Evolutionary conservation across 2,888 invertebrate genomes (phyloP).

Genomic region (Clusia tigrina): DNA sequence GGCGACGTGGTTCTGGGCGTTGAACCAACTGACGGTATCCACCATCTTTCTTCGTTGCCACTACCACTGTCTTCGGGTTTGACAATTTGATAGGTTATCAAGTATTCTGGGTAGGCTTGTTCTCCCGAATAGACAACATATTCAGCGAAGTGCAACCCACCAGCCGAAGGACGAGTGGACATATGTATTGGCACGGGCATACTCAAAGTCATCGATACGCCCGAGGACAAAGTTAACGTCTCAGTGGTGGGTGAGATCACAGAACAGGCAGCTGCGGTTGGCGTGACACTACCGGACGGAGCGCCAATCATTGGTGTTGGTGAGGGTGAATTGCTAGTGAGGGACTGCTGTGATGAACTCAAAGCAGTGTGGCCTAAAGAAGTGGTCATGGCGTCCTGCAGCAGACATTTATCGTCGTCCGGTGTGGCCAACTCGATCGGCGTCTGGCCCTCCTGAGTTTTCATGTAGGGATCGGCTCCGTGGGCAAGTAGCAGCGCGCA

Average conservation of each 20-base stretch:
- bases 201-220: constrained; percentile 78
- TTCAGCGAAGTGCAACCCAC: constrained; percentile 93
- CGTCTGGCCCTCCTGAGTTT: constrained; percentile 96
- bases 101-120: constrained; percentile 95
- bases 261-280: constrained; percentile 50
- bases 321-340: constrained; percentile 52
- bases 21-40: constrained; percentile 64
- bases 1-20: constrained; percentile 63
- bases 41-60: constrained; percentile 65
- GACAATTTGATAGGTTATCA: constrained; percentile 92
- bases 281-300: constrained; percentile 23
- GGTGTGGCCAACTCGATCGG: constrained; percentile 93
- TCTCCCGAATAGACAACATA: constrained; percentile 97
- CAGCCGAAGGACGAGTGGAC: constrained; percentile 78
- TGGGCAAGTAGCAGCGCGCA: constrained; percentile 92
- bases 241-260: constrained; percentile 70
- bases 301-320: constrained; percentile 81
- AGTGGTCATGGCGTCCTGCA: constrained; percentile 89
- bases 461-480: constrained; percentile 95
- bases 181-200: constrained; percentile 69
- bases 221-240: constrained; percentile 85
- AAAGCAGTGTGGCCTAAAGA: constrained; percentile 69
- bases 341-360: constrained; percentile 57
- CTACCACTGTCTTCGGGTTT: constrained; percentile 71
- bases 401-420: constrained; percentile 90